phyloP scores from a whole-genome alignment of 2,797 vertebrate species.

The Peromyscus nudipes region DNA sequence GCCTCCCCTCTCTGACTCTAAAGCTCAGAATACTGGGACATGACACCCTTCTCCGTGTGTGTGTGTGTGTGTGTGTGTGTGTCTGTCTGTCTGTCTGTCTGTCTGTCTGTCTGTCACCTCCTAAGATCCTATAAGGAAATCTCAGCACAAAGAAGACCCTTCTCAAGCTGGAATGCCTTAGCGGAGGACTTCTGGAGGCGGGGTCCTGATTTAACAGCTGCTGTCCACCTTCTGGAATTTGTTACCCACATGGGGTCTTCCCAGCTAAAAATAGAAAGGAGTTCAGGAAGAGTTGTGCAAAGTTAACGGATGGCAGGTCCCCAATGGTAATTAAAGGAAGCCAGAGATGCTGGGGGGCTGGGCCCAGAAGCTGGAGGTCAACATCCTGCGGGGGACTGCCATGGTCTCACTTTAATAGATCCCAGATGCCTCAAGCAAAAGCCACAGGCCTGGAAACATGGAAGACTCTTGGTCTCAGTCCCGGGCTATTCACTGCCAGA shows the following conservation, averaged over 20 bases:
- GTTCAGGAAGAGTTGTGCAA: slow-evolving; percentile 67
- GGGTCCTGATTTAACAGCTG: slow-evolving; percentile 75
- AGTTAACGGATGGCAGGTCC: slow-evolving; percentile 76
- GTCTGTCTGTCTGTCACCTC: background rate
- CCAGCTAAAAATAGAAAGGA: slow-evolving; percentile 80
- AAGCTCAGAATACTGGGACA: background rate
- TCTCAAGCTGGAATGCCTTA: slow-evolving; percentile 44
- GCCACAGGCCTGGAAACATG: background rate
- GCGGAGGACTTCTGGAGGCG: slow-evolving; percentile 64
- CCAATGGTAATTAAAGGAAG: slow-evolving; percentile 71
- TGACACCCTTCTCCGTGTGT: background rate
- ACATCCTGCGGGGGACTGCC: slow-evolving; percentile 23
- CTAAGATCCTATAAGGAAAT: slow-evolving; percentile 6
- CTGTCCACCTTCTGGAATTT: slow-evolving; percentile 76
- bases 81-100: background rate
- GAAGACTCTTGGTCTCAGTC: background rate
- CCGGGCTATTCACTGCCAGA: background rate
- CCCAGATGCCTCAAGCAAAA: background rate
- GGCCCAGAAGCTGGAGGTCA: slow-evolving; percentile 36
- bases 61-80: background rate
- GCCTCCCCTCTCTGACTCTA: background rate
- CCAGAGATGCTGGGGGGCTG: slow-evolving; percentile 39
- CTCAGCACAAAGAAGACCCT: background rate
- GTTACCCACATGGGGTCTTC: slow-evolving; percentile 74
- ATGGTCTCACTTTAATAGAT: slow-evolving; percentile 2